These are phyloP conservation scores for Dunckerocampus dactyliophorus DNA, from an alignment of 2,113 vertebrate genomes.

Conservation along the genomic window DNA sequence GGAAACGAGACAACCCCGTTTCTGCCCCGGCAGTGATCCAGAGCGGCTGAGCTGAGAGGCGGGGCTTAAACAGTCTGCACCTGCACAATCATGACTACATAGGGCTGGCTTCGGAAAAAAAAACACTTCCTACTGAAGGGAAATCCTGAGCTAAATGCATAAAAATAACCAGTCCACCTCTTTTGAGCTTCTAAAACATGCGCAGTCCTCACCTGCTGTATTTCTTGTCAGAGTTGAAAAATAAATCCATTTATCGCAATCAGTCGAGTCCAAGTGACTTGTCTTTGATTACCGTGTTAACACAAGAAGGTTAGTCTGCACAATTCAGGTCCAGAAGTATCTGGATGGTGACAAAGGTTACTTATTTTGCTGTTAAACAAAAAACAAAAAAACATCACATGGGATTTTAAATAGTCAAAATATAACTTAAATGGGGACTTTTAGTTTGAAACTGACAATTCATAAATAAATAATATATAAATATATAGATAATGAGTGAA, in stretches of 20 bases:
- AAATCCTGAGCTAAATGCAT: background rate
- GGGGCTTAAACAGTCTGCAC: background rate
- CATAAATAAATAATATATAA: no score
- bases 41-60: background rate
- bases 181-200: background rate
- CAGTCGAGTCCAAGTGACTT: background rate
- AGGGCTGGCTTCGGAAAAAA: background rate
- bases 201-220: background rate
- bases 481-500: no score
- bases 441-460: no score
- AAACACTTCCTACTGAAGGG: background rate
- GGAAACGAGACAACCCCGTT: background rate
- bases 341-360: no score
- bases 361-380: no score
- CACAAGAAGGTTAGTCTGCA: no score
- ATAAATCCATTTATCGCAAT: background rate
- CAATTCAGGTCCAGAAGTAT: no score
- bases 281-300: background rate
- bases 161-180: background rate
- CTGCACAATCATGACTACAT: slow-evolving; percentile 21
- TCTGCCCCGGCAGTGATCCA: background rate
- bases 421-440: no score
- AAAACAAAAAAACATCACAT: no score
- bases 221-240: background rate
- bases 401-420: no score